phyloP scores from a whole-genome alignment of 2,113 vertebrate genomes.

The Thinocorus orbignyianus region DNA sequence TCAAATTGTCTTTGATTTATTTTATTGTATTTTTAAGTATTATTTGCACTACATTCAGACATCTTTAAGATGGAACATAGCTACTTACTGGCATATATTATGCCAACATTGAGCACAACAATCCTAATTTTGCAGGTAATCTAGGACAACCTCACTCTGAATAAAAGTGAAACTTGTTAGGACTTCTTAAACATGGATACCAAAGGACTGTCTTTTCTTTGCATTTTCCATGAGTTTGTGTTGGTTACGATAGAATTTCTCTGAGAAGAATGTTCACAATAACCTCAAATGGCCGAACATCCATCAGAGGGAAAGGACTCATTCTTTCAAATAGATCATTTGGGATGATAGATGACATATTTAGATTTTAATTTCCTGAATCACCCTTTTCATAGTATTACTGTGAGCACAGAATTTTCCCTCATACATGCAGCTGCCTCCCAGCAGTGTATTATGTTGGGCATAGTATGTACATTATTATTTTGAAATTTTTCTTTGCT shows the following conservation, averaged over 20 bases:
- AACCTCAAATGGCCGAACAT: neutral
- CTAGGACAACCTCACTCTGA: neutral
- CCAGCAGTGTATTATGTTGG: neutral
- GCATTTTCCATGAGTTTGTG: neutral
- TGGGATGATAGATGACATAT: neutral
- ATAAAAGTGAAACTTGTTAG: neutral
- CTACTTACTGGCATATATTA: neutral
- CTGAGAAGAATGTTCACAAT: neutral
- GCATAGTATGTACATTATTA: neutral
- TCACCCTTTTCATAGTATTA: neutral
- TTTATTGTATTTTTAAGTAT: neutral
- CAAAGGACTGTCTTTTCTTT: neutral
- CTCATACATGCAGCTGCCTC: neutral
- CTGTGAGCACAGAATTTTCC: neutral
- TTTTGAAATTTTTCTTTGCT: neutral
- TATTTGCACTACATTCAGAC: neutral
- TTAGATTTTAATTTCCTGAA: neutral
- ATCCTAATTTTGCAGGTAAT: neutral
- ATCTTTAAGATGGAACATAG: neutral
- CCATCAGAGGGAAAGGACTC: neutral
- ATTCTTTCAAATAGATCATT: neutral
- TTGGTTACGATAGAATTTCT: neutral
- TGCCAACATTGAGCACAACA: neutral
- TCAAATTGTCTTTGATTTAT: neutral
- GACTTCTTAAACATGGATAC: neutral